phyloP scores from a whole-genome alignment of 2,797 vertebrate genomes.

The Calcarius lapponicus region DNA sequence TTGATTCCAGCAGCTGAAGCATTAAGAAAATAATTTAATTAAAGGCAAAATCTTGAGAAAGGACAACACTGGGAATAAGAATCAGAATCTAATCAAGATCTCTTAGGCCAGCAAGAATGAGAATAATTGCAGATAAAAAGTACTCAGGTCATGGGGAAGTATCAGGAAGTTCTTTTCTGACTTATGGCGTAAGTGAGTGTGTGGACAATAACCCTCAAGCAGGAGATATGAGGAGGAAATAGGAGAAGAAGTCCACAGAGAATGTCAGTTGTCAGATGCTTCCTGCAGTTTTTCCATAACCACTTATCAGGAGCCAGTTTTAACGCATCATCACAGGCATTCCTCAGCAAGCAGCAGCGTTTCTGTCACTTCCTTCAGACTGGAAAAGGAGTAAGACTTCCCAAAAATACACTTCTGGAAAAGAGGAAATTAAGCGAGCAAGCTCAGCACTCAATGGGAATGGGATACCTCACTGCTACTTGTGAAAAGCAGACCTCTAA shows the following conservation, averaged over 20 bases:
- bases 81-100: background rate
- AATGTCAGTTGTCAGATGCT: background rate
- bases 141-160: background rate
- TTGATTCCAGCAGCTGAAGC: background rate
- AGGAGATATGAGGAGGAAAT: background rate
- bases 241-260: background rate
- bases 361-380: constrained; percentile 45
- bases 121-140: background rate
- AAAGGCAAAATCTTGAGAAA: background rate
- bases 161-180: background rate
- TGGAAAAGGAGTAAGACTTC: constrained; percentile 51
- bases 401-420: constrained; percentile 35
- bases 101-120: background rate
- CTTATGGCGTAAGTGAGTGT: background rate
- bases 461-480: background rate
- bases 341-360: background rate
- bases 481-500: constrained; percentile 20
- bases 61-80: background rate
- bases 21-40: background rate
- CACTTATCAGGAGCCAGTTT: background rate
- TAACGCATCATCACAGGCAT: background rate
- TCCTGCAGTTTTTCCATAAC: constrained; percentile 11
- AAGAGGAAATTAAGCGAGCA: background rate
- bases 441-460: constrained; percentile 21
- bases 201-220: background rate